phyloP scores from a whole-genome alignment of 2,113 vertebrate genomes.

The Hemibagrus wyckioides region DNA sequence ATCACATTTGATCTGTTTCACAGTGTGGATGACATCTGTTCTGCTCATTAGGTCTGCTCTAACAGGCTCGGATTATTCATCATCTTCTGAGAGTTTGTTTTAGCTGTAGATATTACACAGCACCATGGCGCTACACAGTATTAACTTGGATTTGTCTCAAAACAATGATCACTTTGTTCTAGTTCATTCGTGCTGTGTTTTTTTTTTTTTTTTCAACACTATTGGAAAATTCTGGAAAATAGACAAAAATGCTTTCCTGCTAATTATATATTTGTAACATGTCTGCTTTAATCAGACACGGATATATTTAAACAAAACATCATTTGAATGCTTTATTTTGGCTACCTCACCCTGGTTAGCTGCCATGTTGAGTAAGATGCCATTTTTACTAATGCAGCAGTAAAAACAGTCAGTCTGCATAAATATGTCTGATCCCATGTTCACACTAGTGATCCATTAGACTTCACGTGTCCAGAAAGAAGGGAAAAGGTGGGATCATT shows the following conservation, averaged over 20 bases:
- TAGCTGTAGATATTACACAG: not conserved
- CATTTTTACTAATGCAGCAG: not conserved
- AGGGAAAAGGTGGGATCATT: no score
- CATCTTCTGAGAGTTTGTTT: slow-evolving; percentile 18
- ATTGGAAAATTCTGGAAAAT: not conserved
- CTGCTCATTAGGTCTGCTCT: slow-evolving; percentile 17
- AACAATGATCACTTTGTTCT: slow-evolving; percentile 6
- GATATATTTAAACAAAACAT: not conserved
- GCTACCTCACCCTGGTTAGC: not conserved
- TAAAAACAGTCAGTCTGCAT: not conserved
- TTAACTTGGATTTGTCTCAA: slow-evolving; percentile 6
- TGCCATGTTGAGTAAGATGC: not conserved
- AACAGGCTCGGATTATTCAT: slow-evolving; percentile 26
- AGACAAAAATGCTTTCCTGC: not conserved
- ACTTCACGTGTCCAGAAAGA: no score
- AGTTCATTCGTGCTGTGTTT: not conserved
- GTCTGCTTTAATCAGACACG: not conserved
- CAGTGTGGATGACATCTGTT: slow-evolving; percentile 13
- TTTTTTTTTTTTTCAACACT: not conserved
- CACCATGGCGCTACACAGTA: not conserved
- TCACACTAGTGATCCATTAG: no score
- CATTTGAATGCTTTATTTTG: not conserved
- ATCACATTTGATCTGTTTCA: slow-evolving; percentile 13
- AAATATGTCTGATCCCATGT: no score
- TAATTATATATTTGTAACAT: not conserved